Percentiles rank a stretch among this genome's conserved stretches.
Evolutionary conservation across 1,140 invertebrate species (phyloP).

Genomic region (Plutomurus gul): DNA sequence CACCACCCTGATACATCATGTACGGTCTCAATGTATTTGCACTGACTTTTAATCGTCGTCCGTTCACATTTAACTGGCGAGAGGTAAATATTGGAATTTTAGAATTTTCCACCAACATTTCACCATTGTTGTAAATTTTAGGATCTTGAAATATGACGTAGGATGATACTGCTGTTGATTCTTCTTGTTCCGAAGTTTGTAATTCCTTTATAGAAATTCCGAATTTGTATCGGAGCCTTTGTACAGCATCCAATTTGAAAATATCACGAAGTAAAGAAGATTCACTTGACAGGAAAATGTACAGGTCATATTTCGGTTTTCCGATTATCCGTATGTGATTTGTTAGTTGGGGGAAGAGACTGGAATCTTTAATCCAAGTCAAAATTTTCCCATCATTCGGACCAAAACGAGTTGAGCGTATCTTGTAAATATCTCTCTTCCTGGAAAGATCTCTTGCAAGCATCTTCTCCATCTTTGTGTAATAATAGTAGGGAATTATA

Average conservation of each 20-base stretch:
- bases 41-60: conserved; percentile 23
- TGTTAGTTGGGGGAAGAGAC: background rate
- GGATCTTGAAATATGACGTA: background rate
- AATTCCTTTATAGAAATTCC: background rate
- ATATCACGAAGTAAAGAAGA: background rate
- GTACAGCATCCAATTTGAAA: background rate
- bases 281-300: background rate
- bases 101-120: background rate
- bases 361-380: background rate
- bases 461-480: background rate
- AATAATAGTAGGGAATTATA: background rate
- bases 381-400: background rate
- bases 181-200: background rate
- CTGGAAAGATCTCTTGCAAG: background rate
- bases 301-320: background rate
- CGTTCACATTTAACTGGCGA: background rate
- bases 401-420: background rate
- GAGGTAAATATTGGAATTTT: background rate
- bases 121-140: background rate
- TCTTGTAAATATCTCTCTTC: background rate
- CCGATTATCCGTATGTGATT: background rate
- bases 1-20: conserved; percentile 7
- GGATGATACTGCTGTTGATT: background rate
- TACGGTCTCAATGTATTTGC: conserved; percentile 41
- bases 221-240: background rate